These are phyloP conservation scores for Peromyscus maniculatus DNA, from an alignment of 2,113 vertebrate species.

Conservation along the genomic window DNA sequence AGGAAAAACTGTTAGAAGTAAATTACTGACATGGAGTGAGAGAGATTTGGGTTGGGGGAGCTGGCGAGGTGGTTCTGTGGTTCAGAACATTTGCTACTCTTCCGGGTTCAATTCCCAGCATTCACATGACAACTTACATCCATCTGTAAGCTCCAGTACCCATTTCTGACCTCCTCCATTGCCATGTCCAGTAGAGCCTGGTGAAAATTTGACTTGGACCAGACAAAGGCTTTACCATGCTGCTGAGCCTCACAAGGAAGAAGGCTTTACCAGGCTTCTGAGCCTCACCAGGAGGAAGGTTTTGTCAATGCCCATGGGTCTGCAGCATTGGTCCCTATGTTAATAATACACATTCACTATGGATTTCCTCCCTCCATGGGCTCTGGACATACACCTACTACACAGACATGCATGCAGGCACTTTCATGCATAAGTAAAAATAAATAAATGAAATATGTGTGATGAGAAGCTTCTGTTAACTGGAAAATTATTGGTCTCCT, in stretches of 20 bases:
- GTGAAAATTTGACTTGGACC: neutral
- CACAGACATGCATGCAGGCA: neutral
- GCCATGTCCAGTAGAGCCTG: neutral
- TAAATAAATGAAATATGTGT: neutral
- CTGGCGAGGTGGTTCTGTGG: neutral
- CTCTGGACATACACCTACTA: neutral
- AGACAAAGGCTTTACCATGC: neutral
- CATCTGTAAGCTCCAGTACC: neutral
- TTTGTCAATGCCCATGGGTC: neutral
- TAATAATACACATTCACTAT: neutral
- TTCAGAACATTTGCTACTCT: neutral
- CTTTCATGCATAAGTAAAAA: neutral
- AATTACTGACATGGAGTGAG: neutral
- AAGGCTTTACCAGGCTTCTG: neutral
- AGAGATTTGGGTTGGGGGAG: neutral
- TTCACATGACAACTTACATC: neutral
- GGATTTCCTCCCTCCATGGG: neutral
- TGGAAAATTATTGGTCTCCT: neutral
- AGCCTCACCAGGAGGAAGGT: neutral
- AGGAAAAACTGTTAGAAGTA: neutral
- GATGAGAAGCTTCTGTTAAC: neutral
- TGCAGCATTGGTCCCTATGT: too few relatives aligned
- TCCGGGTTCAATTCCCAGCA: neutral
- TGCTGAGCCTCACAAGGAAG: too few relatives aligned
- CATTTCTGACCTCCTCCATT: too few relatives aligned